Evolutionary conservation across 1,140 invertebrate genomes (phyloP).

Genomic region (Hyposmocoma kahamanoa): DNA sequence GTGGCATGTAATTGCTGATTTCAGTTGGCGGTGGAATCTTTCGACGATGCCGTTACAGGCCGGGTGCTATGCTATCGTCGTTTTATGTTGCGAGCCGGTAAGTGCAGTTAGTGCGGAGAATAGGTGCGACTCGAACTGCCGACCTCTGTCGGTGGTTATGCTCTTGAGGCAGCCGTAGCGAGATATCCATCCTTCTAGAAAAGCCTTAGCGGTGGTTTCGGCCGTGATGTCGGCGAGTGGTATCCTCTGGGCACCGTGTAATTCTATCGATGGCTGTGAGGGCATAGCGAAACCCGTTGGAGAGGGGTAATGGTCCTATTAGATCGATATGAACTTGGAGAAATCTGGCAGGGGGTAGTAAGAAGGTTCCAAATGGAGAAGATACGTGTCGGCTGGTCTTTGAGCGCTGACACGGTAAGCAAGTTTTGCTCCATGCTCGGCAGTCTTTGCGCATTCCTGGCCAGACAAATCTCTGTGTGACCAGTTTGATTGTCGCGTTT

Average conservation of each 20-base stretch:
- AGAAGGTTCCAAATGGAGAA: neutral
- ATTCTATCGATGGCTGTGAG: neutral
- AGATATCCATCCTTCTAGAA: neutral
- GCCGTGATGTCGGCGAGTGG: neutral
- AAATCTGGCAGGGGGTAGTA: neutral
- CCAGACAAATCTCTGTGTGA: conserved; percentile 3
- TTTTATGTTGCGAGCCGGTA: conserved; percentile 6
- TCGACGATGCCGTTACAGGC: conserved; percentile 52
- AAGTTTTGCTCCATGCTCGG: neutral
- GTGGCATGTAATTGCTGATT: conserved; percentile 36
- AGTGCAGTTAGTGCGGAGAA: conserved; percentile 9
- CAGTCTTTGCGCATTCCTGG: neutral
- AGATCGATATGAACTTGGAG: neutral
- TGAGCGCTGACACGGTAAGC: neutral
- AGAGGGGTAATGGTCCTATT: neutral
- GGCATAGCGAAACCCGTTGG: neutral
- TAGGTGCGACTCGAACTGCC: conserved; percentile 4
- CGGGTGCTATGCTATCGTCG: conserved; percentile 52
- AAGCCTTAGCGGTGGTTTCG: neutral
- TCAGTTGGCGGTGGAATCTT: conserved; percentile 45
- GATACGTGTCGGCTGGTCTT: neutral
- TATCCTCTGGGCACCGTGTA: neutral
- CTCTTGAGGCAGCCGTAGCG: conserved; percentile 5
- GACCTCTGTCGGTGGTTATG: conserved; percentile 4
- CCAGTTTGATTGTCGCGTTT: neutral